Base-by-base conservation (phyloP, 2,888 invertebrate genomes). In the Eurois occulta region DNA sequence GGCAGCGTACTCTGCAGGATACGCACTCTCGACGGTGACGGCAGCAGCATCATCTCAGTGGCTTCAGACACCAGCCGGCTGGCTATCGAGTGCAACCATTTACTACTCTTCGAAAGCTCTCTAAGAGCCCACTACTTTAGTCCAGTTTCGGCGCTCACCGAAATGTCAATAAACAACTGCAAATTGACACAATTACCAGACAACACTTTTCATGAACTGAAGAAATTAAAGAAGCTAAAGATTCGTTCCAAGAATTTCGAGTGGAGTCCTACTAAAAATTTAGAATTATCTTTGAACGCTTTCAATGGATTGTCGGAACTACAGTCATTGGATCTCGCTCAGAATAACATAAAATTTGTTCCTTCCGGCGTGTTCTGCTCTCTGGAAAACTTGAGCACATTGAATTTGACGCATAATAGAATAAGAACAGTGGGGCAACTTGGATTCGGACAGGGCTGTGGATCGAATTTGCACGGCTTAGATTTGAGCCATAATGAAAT, bases 361-460 rank as follows among this genome's bases (percentile, higher is more conserved):
- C 98, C 99, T 66, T 98, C 98, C 88, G 98, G 98, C 90, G 97
- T 97, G 85, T 98, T 99, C 93, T 99, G 99, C 95, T 97, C 98
- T 67, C 95, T 99, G 92, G 97, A 97, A 89, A 98, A 98, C 94
- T 97, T 99, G 81, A 98, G 98, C 93, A 97, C 98, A 85, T 96
- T 99, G 72, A 99, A 99, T 97, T 97, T 99, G 91, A 99, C 99
- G 72, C 97, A 98, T 87, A 99, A 99, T 95, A 98, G 98, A 90
- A 97, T 99, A 87, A 97, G 98, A 87, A 98, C 98, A 86, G 97
- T 98, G 13, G 98, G 98, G 85, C 97, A 98, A 89, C 97, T 99
- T 85, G 98, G 98, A 70, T 97, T 98, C 90, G 96, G 96, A 80
- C 94, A 94, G 91, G 97, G 97, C 88, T 98, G 97, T 89, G 97